These are phyloP conservation scores for Lampropteryx suffumata DNA, from an alignment of 2,888 invertebrate genomes.

Conservation along the genomic window DNA sequence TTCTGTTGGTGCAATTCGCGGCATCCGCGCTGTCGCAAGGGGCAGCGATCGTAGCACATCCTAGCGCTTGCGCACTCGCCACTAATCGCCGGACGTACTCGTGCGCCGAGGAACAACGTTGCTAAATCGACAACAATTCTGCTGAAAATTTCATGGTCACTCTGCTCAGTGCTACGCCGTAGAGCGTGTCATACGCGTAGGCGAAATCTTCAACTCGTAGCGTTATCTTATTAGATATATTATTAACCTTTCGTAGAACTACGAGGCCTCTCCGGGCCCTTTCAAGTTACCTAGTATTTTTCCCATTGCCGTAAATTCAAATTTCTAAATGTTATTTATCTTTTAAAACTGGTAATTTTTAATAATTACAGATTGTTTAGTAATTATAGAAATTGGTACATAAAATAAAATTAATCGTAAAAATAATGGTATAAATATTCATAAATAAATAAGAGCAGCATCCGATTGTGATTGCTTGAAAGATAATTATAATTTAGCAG, in stretches of 20 bases:
- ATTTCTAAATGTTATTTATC: too few species aligned
- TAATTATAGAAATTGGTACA: too few species aligned
- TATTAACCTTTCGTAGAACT: not conserved
- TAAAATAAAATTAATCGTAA: too few species aligned
- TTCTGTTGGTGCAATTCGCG: conserved; percentile 69
- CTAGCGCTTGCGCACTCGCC: conserved; percentile 70
- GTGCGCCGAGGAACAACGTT: conserved; percentile 56
- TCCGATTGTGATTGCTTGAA: too few species aligned
- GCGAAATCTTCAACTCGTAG: conserved; percentile 1
- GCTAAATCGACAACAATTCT: conserved; percentile 55
- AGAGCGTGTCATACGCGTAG: conserved; percentile 16
- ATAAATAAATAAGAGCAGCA: too few species aligned
- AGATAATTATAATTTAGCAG: conserved; percentile 36
- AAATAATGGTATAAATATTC: too few species aligned
- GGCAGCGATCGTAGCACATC: conserved; percentile 63
- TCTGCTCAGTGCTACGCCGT: conserved; percentile 30
- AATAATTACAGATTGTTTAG: too few species aligned
- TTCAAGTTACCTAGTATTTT: too few species aligned
- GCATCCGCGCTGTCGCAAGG: conserved; percentile 80
- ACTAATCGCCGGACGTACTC: conserved; percentile 77
- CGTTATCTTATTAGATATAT: conserved; percentile 4
- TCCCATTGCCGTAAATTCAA: too few species aligned
- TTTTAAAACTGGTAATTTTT: too few species aligned
- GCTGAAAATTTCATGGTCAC: conserved; percentile 50
- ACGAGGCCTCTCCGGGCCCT: not conserved